These are phyloP conservation scores for Anodontia alba DNA, from an alignment of 2,888 invertebrate species.

Conservation along the genomic window DNA sequence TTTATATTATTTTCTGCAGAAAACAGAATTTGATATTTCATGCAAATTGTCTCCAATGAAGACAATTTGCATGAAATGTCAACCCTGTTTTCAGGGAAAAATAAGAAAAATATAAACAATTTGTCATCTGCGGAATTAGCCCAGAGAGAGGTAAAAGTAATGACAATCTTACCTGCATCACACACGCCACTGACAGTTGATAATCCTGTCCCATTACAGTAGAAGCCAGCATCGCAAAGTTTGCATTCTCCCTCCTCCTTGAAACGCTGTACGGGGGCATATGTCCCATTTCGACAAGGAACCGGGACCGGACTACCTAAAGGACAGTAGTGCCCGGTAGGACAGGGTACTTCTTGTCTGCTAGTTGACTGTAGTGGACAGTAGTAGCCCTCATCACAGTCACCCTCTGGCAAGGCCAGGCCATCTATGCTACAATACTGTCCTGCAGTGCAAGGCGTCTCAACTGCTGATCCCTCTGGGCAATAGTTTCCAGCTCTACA, in stretches of 20 bases:
- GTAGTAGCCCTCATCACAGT: slow-evolving; percentile 79
- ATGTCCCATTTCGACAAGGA: slow-evolving; percentile 82
- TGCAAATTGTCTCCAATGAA: no score
- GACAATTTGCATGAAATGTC: no score
- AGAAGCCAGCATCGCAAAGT: slow-evolving; percentile 76
- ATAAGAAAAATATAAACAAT: no score
- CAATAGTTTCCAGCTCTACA: slow-evolving; percentile 81
- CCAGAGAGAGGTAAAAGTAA: no score
- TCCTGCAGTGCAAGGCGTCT: slow-evolving; percentile 78
- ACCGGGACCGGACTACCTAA: slow-evolving; percentile 73
- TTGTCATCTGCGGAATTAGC: no score
- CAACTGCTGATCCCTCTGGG: slow-evolving; percentile 75
- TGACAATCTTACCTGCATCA: slow-evolving; percentile 64
- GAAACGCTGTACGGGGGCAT: slow-evolving; percentile 65
- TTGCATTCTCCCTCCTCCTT: slow-evolving; percentile 68
- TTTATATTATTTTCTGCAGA: no score
- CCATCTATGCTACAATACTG: slow-evolving; percentile 78
- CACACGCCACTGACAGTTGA: slow-evolving; percentile 71
- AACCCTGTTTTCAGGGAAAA: no score
- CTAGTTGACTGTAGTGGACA: slow-evolving; percentile 74
- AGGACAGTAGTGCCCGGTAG: slow-evolving; percentile 77
- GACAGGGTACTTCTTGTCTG: slow-evolving; percentile 68
- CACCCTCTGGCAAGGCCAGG: slow-evolving; percentile 70
- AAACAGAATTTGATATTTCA: no score
- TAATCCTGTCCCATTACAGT: slow-evolving; percentile 78